Evolutionary conservation across 2,113 vertebrate genomes (phyloP).

Genomic region (Falco punctatus): DNA sequence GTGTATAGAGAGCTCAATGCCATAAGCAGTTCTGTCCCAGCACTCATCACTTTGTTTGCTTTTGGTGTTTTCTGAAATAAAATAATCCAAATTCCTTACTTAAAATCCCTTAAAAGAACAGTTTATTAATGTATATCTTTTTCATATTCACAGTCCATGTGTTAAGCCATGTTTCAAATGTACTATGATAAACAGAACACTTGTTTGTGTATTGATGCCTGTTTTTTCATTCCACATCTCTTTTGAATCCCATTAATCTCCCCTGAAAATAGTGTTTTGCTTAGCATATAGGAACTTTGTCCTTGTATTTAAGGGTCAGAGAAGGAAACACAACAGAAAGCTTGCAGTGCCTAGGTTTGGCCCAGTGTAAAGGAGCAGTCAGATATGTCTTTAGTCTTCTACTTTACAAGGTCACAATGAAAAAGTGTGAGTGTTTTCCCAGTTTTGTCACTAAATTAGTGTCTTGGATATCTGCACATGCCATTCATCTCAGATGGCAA

Average conservation of each 20-base stretch:
- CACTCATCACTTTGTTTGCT: constrained; percentile 30
- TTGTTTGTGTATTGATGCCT: neutral
- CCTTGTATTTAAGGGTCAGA: neutral
- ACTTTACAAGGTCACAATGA: neutral
- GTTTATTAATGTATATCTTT: neutral
- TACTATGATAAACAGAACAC: neutral
- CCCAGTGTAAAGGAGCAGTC: neutral
- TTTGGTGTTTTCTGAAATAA: constrained; percentile 1
- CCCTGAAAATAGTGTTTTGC: neutral
- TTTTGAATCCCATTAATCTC: neutral
- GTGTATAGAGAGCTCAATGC: constrained; percentile 39
- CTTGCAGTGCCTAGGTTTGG: neutral
- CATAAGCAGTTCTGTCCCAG: constrained; percentile 49
- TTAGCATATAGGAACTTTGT: neutral
- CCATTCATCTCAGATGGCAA: neutral
- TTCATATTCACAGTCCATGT: neutral
- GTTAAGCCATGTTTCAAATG: neutral
- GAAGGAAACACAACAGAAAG: neutral
- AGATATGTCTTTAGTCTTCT: neutral
- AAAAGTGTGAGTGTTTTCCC: neutral
- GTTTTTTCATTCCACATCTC: neutral
- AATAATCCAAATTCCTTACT: neutral
- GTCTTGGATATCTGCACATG: neutral
- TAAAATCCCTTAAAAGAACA: neutral
- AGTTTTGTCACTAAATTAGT: neutral